A percentile compares a stretch with the other conserved stretches of the same genome.
These are phyloP conservation scores for Graphium colonna DNA, from an alignment of 2,888 invertebrate genomes.

Conservation along the genomic window DNA sequence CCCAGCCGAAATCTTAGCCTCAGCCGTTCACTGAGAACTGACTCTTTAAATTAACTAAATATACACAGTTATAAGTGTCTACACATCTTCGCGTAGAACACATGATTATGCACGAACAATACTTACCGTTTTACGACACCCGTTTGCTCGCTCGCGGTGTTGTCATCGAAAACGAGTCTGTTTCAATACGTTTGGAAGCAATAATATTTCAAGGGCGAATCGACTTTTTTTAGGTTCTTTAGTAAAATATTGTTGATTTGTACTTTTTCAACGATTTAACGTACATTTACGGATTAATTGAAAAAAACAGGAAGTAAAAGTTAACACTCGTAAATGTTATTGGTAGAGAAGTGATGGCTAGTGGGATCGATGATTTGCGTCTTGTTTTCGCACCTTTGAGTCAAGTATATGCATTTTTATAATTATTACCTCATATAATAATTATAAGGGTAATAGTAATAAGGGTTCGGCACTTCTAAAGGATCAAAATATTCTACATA, in stretches of 20 bases:
- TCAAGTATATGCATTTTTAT: no score
- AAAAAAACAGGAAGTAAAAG: constrained; percentile 21
- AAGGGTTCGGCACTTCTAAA: no score
- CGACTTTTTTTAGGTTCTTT: constrained; percentile 7
- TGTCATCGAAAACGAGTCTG: constrained; percentile 21
- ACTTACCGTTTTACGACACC: constrained; percentile 20
- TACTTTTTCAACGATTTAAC: constrained; percentile 8
- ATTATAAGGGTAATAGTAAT: no score
- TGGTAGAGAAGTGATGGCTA: neutral
- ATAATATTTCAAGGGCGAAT: constrained; percentile 14
- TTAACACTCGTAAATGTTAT: neutral
- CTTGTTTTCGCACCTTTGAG: no score
- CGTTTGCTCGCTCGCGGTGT: constrained; percentile 7
- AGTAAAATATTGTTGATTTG: constrained; percentile 9
- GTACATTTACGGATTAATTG: constrained; percentile 11
- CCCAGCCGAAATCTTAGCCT: constrained; percentile 55
- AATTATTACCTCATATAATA: no score
- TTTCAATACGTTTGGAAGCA: constrained; percentile 11
- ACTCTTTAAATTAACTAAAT: constrained; percentile 41
- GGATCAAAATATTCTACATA: no score
- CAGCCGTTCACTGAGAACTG: constrained; percentile 45
- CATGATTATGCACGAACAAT: constrained; percentile 24
- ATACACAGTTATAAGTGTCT: constrained; percentile 20
- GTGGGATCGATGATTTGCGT: no score
- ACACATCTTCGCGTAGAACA: constrained; percentile 28